These are phyloP conservation scores for Drosophila eohydei DNA, from an alignment of 2,888 invertebrate genomes.

Conservation along the genomic window DNA sequence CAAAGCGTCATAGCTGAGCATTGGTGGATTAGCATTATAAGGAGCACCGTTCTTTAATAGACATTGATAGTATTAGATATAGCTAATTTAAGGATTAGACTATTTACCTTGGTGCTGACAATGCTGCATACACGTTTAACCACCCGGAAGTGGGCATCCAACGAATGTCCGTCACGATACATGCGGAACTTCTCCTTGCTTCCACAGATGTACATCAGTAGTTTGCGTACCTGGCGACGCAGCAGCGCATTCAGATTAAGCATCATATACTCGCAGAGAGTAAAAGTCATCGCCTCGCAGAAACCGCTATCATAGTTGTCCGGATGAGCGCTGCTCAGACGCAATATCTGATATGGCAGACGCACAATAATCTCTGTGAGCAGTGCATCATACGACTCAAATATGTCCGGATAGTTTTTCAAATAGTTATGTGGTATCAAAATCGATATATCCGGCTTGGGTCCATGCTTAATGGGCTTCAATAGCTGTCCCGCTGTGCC, in stretches of 20 bases:
- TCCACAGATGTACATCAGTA: constrained; percentile 96
- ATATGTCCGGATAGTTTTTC: constrained; percentile 96
- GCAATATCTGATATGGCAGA: constrained; percentile 94
- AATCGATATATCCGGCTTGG: constrained; percentile 97
- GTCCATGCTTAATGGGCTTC: constrained; percentile 92
- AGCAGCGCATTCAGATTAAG: constrained; percentile 89
- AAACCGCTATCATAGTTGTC: constrained; percentile 88
- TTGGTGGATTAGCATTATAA: constrained; percentile 79
- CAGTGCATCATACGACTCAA: constrained; percentile 97
- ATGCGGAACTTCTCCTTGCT: constrained; percentile 98
- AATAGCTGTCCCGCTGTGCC: constrained; percentile 86
- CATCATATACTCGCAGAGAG: constrained; percentile 98
- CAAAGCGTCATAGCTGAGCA: constrained; percentile 94
- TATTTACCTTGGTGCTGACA: constrained; percentile 81
- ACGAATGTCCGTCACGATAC: constrained; percentile 95
- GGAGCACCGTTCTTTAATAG: constrained; percentile 62
- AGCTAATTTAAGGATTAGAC: background rate
- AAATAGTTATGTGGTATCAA: constrained; percentile 97
- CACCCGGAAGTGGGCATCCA: constrained; percentile 94
- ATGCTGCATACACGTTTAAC: constrained; percentile 85
- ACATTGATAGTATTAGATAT: background rate
- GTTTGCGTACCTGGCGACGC: constrained; percentile 95
- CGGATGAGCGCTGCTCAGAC: constrained; percentile 83
- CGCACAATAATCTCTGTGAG: constrained; percentile 97
- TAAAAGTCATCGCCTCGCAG: constrained; percentile 87